Evolutionary conservation across 1,140 invertebrate genomes (phyloP).

Genomic region (Mamestra configurata): DNA sequence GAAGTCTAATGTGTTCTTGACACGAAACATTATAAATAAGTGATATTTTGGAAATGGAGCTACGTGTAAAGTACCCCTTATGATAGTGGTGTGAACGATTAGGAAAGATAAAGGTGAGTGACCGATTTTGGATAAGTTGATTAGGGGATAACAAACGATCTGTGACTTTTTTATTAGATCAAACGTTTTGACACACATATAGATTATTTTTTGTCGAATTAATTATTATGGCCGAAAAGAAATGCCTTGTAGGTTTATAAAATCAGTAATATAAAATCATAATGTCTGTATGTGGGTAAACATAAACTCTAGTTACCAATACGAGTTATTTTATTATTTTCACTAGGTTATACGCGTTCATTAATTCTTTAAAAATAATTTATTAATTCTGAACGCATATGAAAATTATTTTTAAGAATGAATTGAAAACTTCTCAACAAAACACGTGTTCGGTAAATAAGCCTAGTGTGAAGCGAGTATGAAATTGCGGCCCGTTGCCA

Average conservation of each 20-base stretch:
- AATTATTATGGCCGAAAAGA: too few relatives aligned
- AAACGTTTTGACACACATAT: not conserved
- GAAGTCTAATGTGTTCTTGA: constrained; percentile 84
- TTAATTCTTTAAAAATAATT: not conserved
- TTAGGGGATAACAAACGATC: constrained; percentile 13
- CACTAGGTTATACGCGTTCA: too few relatives aligned
- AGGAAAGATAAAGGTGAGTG: constrained; percentile 69
- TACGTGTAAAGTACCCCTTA: constrained; percentile 77
- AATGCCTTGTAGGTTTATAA: too few relatives aligned
- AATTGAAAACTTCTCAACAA: constrained; percentile 46
- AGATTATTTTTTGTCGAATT: too few relatives aligned
- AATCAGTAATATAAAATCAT: too few relatives aligned
- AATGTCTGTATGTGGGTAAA: not conserved
- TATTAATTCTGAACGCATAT: not conserved
- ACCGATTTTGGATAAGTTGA: constrained; percentile 54
- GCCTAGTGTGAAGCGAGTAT: constrained; percentile 67
- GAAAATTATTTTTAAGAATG: not conserved
- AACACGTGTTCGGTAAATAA: constrained; percentile 49
- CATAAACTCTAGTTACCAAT: not conserved
- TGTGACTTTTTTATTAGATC: not conserved
- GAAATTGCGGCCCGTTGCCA: constrained; percentile 78
- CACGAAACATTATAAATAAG: constrained; percentile 78
- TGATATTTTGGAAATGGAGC: constrained; percentile 75
- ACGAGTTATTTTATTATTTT: too few relatives aligned
- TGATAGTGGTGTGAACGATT: constrained; percentile 77